A percentile compares a stretch with the other conserved stretches of the same genome.
Conservation (phyloP, 2,797 vertebrate species). For the Danionella dracula region DNA sequence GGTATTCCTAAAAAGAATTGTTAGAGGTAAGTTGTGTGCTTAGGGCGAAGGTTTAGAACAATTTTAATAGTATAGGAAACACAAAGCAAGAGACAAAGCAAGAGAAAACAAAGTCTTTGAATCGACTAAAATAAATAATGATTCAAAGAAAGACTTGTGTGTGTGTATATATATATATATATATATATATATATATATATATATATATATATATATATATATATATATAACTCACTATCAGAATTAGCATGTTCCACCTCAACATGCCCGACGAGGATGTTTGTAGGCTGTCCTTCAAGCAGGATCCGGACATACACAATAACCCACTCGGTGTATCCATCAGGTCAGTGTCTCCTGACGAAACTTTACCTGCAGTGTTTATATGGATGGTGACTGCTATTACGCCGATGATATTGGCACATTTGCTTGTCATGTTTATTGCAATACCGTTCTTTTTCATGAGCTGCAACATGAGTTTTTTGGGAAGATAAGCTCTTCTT, state of each 20-base stretch:
- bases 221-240: not conserved
- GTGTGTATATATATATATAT: too few relatives aligned
- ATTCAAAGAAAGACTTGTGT: too few relatives aligned
- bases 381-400: not conserved
- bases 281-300: not conserved
- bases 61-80: too few relatives aligned
- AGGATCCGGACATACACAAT: not conserved
- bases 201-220: too few relatives aligned
- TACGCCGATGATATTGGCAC: not conserved
- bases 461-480: not conserved
- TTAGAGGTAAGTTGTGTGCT: too few relatives aligned
- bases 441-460: constrained; percentile 5
- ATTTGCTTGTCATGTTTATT: constrained; percentile 2
- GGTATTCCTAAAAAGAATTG: too few relatives aligned
- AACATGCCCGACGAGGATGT: not conserved
- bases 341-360: not conserved
- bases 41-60: too few relatives aligned
- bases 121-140: too few relatives aligned
- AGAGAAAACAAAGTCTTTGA: too few relatives aligned
- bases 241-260: not conserved
- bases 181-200: too few relatives aligned
- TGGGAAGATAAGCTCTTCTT: not conserved
- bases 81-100: too few relatives aligned
- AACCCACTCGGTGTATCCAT: not conserved
- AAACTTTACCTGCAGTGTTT: not conserved